These are phyloP conservation scores for Megamerina dolium DNA, from an alignment of 2,888 invertebrate genomes.

Conservation along the genomic window DNA sequence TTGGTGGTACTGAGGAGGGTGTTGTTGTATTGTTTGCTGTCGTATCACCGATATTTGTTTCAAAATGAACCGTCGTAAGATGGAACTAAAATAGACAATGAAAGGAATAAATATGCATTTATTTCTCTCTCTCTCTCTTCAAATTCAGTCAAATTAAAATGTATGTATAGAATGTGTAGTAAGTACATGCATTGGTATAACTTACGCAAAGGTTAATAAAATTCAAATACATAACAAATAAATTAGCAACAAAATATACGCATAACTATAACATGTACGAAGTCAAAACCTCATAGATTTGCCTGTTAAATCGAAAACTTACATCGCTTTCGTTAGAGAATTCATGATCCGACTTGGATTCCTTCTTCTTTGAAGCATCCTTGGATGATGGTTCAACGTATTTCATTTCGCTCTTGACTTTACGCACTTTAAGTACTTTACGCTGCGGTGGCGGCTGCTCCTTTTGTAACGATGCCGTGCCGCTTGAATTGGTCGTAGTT, in stretches of 20 bases:
- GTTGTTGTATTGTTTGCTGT: slow-evolving; percentile 13
- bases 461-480: slow-evolving; percentile 1
- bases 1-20: slow-evolving; percentile 5
- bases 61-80: slow-evolving; percentile 30
- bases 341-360: slow-evolving; percentile 44
- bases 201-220: too few species aligned
- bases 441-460: slow-evolving; percentile 18
- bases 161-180: background rate
- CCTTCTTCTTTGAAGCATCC: slow-evolving; percentile 31
- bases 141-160: too few species aligned
- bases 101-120: background rate
- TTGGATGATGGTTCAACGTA: slow-evolving; percentile 31
- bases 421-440: slow-evolving; percentile 36
- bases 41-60: slow-evolving; percentile 37
- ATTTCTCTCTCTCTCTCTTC: too few species aligned
- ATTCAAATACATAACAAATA: background rate
- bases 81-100: slow-evolving; percentile 26
- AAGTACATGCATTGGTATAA: background rate
- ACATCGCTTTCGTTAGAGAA: slow-evolving; percentile 37
- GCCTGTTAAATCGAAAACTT: slow-evolving; percentile 23
- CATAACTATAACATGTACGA: slow-evolving; percentile 18
- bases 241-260: too few species aligned
- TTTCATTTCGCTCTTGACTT: slow-evolving; percentile 45
- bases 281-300: slow-evolving; percentile 18
- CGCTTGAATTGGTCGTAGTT: background rate